Base-by-base conservation (phyloP, 2,113 vertebrate species). In the Neodon shergylaensis region DNA sequence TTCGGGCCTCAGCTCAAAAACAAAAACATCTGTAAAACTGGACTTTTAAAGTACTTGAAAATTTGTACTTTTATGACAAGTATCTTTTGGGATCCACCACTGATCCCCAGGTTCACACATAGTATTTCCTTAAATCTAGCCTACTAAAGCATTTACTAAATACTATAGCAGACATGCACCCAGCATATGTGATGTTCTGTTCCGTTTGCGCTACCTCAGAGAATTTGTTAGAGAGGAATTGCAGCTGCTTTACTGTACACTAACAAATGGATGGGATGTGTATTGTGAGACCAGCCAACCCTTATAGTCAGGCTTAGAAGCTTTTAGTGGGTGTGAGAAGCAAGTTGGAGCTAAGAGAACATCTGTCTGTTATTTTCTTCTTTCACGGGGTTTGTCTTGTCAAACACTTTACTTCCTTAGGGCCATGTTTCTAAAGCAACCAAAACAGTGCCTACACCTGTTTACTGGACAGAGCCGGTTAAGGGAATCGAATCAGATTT, bases 21-120 rank as follows among this genome's bases (percentile, higher is more conserved):
- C 65, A 70, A 21, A 70, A 28, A 81, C 22, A 17, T 13, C 33
- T 36, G 70, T 54, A 82, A 90, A n/a, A 10, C 33, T 73, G 52
- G 68, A 61, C 83, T 7, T 28, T 5, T 44, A 39, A 66, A 33
- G 6, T 42, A 44, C 76, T 44, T 84, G 26, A 44, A 74, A 95
- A 89, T 77, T 85, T 83, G 5, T 78, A 17, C 70, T 96, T 97
- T 73, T 68, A 33, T 39, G 4, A 66, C 78, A 92, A 72, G 95
- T 94, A 10, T 84, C 81, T 92, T 78, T 83, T 73, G 54, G 33
- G 47, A 70, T 81, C 49, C 21, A 42, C 42, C 44, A 8, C 88
- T 42, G n/a, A 11, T 82, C 79, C 54, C 82, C 90, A 88, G 82
- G 47, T 63, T 92, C 82, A 88, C 63, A 76, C 47, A 17, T 49